A percentile compares a stretch with the other conserved stretches of the same genome.
Evolutionary conservation across 2,797 vertebrate genomes (phyloP).

Genomic region (Pangasius larnaudii): DNA sequence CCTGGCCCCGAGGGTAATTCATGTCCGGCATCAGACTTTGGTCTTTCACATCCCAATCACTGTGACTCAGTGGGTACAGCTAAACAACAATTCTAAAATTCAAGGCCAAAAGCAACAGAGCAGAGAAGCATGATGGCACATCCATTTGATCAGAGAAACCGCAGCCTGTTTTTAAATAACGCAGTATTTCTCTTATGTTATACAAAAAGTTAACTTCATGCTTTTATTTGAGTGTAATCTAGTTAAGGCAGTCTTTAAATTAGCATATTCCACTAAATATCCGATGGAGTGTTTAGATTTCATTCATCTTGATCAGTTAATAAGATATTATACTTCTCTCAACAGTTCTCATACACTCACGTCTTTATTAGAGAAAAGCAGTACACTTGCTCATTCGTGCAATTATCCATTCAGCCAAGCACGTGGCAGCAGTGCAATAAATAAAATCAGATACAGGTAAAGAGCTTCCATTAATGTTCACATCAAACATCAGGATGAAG

Average conservation of each 20-base stretch:
- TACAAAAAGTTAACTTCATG: not conserved
- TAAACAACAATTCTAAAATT: conserved; percentile 27
- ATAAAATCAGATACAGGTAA: not conserved
- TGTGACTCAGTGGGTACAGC: conserved; percentile 22
- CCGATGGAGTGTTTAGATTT: not conserved
- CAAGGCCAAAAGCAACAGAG: conserved; percentile 22
- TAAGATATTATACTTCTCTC: not conserved
- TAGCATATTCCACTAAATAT: not conserved
- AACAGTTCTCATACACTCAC: not conserved
- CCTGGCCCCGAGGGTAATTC: conserved; percentile 70
- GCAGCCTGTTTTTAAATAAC: not conserved
- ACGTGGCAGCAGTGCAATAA: not conserved
- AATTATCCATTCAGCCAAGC: not conserved
- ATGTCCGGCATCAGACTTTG: conserved; percentile 63
- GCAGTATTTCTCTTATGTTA: not conserved
- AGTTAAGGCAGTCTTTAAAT: not conserved
- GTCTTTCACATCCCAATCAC: conserved; percentile 37
- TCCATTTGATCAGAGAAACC: not conserved
- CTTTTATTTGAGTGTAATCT: not conserved
- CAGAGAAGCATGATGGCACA: not conserved
- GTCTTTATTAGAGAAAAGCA: not conserved
- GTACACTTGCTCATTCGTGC: not conserved
- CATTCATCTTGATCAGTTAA: not conserved
- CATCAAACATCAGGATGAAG: not conserved
- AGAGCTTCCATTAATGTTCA: not conserved